Evolutionary conservation across 1,140 invertebrate species (phyloP), one percentile per base, ranked within the genome.

Genomic region (Camponotus floridanus): DNA sequence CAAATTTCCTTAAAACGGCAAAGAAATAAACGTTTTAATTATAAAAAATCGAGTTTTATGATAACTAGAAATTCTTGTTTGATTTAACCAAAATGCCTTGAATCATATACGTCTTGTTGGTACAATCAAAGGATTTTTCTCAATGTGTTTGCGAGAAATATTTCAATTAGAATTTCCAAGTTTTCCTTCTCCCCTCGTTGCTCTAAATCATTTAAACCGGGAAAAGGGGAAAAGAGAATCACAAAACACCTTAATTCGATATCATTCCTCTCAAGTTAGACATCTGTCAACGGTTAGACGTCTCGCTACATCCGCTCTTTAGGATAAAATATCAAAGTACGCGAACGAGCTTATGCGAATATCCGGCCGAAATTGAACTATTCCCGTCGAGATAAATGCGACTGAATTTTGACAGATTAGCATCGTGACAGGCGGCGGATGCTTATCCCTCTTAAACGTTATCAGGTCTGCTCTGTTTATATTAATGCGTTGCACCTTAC

Each of bases 371-470:
- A 61, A 62, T 67, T 61, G 26, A 59, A 61, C 45, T 64, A 9
- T 59, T 13, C 65, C 21, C 21, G 7, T 15, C 18, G 51, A 21
- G 78, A 81, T 81, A 45, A n/a, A 45, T 57, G 21, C 26, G 51
- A 33, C 67, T n/a, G 51, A 81, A 33, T 73, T 61, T 62, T 83
- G 68, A 83, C 79, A 48, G 68, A 74, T 83, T 74, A 74, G 68
- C 18, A 33, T 48, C 31, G 55, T 15, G 55, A 83, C 79, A 13
- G 78, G 18, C 65, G 33, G 33, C 65, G 33, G 39, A 26, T 61
- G 21, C 79, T 81, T 61, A 81, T 33, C 59, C 31, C 55, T 39
- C n/a, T 73, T 61, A 61, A 83, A 83, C 68, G 55, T 83, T 74
- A 83, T 81, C 55, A 61, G 26, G 15, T 31, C 74, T 13, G 21